Conservation (phyloP, 2,888 invertebrate genomes). For the Cephus pulcher region DNA sequence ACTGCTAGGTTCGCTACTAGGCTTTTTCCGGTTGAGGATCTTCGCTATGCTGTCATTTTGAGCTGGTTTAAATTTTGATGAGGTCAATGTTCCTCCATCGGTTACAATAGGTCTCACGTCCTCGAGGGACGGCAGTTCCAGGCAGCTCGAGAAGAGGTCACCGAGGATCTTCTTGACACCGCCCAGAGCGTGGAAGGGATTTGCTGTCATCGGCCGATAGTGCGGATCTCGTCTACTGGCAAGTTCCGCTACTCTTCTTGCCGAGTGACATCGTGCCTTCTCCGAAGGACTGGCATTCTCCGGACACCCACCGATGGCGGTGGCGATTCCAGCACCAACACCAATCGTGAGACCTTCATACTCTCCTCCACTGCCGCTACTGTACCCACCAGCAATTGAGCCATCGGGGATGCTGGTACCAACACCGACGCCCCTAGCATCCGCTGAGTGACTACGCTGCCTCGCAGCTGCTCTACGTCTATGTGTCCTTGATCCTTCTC, state of each 20-base stretch:
- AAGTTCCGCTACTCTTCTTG: conserved; percentile 80
- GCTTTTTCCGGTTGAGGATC: conserved; percentile 61
- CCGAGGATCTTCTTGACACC: conserved; percentile 85
- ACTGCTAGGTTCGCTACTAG: conserved; percentile 62
- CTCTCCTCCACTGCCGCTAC: background rate
- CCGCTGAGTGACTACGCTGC: conserved; percentile 60
- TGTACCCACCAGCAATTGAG: background rate
- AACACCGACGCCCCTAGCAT: conserved; percentile 51
- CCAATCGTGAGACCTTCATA: background rate
- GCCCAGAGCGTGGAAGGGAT: conserved; percentile 81
- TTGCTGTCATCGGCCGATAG: conserved; percentile 77
- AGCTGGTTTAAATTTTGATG: conserved; percentile 55
- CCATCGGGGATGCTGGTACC: background rate
- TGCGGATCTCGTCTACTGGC: conserved; percentile 88
- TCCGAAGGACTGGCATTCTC: conserved; percentile 75
- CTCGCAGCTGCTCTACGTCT: conserved; percentile 41
- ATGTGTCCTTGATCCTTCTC: conserved; percentile 42
- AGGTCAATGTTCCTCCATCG: conserved; percentile 58
- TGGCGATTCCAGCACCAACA: background rate
- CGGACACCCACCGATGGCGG: background rate
- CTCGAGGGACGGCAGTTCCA: conserved; percentile 79
- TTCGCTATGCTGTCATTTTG: conserved; percentile 62
- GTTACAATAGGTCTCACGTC: conserved; percentile 68
- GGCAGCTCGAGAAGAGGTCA: conserved; percentile 80
- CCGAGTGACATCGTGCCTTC: conserved; percentile 79